A percentile compares a stretch with the other conserved stretches of the same genome.
Evolutionary conservation across 2,888 invertebrate genomes (phyloP).

Genomic region (Acanthopleura granulata): DNA sequence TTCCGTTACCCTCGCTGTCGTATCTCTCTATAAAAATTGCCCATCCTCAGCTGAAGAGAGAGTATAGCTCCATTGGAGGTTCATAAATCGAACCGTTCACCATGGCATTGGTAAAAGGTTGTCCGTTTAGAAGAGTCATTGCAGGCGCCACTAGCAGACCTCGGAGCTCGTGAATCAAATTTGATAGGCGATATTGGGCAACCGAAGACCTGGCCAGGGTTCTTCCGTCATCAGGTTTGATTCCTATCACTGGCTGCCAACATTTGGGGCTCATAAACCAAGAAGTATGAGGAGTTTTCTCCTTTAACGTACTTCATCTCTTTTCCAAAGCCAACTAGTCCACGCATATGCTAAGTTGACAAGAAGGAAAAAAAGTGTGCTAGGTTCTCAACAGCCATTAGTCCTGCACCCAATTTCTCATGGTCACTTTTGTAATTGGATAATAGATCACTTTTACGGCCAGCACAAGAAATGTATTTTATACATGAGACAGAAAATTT

Average conservation of each 20-base stretch:
- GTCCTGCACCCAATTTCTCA: too few relatives aligned
- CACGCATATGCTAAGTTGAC: too few relatives aligned
- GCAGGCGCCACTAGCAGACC: neutral
- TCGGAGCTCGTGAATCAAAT: constrained; percentile 1
- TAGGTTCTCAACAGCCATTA: too few relatives aligned
- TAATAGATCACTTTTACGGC: too few relatives aligned
- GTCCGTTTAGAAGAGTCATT: neutral
- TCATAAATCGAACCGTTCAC: neutral
- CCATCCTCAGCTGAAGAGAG: neutral
- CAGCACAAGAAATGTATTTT: too few relatives aligned
- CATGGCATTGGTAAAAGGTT: constrained; percentile 7
- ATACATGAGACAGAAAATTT: too few relatives aligned
- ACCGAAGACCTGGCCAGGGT: neutral
- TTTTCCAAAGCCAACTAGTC: too few relatives aligned
- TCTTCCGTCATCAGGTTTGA: neutral
- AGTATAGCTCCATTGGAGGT: neutral
- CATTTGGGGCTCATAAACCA: too few relatives aligned
- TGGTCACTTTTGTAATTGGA: too few relatives aligned
- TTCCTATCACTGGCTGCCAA: neutral
- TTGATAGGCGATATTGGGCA: constrained; percentile 2
- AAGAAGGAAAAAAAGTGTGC: too few relatives aligned
- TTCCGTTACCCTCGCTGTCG: neutral
- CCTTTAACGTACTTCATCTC: too few relatives aligned
- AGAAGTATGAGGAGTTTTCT: too few relatives aligned
- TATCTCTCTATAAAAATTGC: neutral